These are phyloP conservation scores for Apamea epomidion DNA, from an alignment of 2,888 invertebrate genomes.

Conservation along the genomic window DNA sequence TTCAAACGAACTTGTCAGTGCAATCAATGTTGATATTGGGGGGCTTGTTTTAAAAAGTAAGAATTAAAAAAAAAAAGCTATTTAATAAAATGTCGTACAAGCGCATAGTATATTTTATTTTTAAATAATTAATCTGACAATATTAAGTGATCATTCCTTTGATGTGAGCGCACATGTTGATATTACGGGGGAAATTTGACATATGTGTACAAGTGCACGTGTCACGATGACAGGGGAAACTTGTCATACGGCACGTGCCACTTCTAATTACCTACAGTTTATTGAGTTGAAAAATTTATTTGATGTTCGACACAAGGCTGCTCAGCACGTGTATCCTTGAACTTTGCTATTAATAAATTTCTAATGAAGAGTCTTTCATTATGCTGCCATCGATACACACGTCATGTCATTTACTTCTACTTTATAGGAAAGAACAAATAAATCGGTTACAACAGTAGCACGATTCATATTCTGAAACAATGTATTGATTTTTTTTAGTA, in stretches of 20 bases:
- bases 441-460: not conserved
- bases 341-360: not conserved
- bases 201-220: not conserved
- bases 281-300: not conserved
- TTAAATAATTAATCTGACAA: not conserved
- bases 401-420: not conserved
- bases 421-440: not conserved
- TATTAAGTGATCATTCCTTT: not conserved
- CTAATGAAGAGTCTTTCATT: not conserved
- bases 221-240: not conserved
- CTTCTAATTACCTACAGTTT: not conserved
- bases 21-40: not conserved
- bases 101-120: not conserved
- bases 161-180: not conserved
- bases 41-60: not conserved
- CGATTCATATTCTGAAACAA: not conserved
- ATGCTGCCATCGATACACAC: not conserved
- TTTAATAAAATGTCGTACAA: not conserved
- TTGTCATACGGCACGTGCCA: not conserved
- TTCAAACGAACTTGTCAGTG: slow-evolving; percentile 1
- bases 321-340: not conserved
- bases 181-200: not conserved
- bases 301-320: not conserved
- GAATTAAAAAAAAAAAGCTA: not conserved
- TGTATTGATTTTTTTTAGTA: not conserved